Conservation (phyloP, 1,140 invertebrate species). For the Neomicropteryx cornuta region DNA sequence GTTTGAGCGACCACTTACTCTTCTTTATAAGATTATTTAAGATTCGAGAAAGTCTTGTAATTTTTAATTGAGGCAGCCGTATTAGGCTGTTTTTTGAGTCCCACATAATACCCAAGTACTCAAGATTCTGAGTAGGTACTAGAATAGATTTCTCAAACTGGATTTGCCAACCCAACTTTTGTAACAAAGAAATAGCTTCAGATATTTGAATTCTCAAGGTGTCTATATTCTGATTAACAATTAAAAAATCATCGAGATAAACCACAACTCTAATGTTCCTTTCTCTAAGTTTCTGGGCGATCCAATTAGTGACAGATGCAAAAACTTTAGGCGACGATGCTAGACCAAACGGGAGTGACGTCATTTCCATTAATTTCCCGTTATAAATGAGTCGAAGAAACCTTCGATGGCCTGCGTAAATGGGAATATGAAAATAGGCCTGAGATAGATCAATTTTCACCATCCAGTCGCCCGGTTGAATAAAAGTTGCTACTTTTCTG, state of each 20-base stretch:
- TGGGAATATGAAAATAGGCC: slow-evolving; percentile 25
- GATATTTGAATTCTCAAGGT: slow-evolving; percentile 4
- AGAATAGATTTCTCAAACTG: slow-evolving; percentile 10
- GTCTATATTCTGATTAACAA: slow-evolving; percentile 4
- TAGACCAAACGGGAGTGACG: slow-evolving; percentile 12
- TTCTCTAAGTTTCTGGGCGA: slow-evolving; percentile 8
- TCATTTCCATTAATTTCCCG: slow-evolving; percentile 11
- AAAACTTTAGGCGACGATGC: slow-evolving; percentile 9
- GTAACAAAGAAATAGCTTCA: slow-evolving; percentile 6
- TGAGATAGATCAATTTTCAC: slow-evolving; percentile 13
- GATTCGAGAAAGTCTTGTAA: neutral
- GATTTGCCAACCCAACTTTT: slow-evolving; percentile 13
- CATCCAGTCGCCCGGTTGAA: slow-evolving; percentile 14
- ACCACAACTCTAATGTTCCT: slow-evolving; percentile 13
- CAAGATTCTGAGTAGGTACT: slow-evolving; percentile 8
- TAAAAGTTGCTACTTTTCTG: slow-evolving; percentile 6
- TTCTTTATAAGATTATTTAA: neutral
- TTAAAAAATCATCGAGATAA: slow-evolving; percentile 9
- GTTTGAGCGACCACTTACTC: neutral
- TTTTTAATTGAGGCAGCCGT: neutral
- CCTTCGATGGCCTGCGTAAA: slow-evolving; percentile 7
- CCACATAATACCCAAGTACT: slow-evolving; percentile 7
- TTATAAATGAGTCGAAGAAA: slow-evolving; percentile 11
- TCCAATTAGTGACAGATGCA: slow-evolving; percentile 10
- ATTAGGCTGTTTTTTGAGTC: neutral